Evolutionary conservation across 2,113 vertebrate genomes (phyloP).

Genomic region (Cavia porcellus): DNA sequence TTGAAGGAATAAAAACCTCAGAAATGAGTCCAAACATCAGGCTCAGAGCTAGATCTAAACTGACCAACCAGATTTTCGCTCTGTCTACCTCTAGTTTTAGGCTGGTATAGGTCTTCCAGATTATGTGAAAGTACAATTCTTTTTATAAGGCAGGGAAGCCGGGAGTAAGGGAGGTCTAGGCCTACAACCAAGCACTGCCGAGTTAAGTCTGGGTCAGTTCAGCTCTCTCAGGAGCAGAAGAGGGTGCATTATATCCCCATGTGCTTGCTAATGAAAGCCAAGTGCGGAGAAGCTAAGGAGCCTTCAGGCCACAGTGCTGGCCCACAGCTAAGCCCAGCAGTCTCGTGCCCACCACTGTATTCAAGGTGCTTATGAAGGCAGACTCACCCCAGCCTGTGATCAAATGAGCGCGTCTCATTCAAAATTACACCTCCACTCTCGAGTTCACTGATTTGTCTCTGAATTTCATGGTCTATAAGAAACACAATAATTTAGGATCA

Average conservation of each 20-base stretch:
- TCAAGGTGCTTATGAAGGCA: neutral
- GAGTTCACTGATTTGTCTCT: slow-evolving; percentile 94
- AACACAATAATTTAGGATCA: slow-evolving; percentile 73
- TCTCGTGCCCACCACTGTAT: rapidly evolving
- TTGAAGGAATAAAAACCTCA: slow-evolving; percentile 36
- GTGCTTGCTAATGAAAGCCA: neutral
- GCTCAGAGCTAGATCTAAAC: neutral
- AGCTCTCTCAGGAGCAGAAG: neutral
- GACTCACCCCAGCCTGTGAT: slow-evolving; percentile 96
- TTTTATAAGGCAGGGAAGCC: neutral
- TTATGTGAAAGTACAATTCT: slow-evolving; percentile 38
- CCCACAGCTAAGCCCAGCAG: neutral
- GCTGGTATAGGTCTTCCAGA: neutral
- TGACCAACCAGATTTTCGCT: neutral
- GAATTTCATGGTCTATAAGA: slow-evolving; percentile 96
- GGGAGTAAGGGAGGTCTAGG: neutral
- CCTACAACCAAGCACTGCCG: neutral
- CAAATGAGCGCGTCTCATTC: slow-evolving; percentile 97
- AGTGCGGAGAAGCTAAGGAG: neutral
- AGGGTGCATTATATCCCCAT: neutral
- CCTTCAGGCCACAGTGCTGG: neutral
- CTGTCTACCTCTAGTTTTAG: neutral
- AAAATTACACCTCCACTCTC: slow-evolving; percentile 92
- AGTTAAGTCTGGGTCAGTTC: neutral
- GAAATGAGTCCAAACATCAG: slow-evolving; percentile 36